A percentile compares a stretch with the other conserved stretches of the same genome.
Evolutionary conservation across 2,797 vertebrate species (phyloP).

Genomic region (Enteromius fasciolatus): DNA sequence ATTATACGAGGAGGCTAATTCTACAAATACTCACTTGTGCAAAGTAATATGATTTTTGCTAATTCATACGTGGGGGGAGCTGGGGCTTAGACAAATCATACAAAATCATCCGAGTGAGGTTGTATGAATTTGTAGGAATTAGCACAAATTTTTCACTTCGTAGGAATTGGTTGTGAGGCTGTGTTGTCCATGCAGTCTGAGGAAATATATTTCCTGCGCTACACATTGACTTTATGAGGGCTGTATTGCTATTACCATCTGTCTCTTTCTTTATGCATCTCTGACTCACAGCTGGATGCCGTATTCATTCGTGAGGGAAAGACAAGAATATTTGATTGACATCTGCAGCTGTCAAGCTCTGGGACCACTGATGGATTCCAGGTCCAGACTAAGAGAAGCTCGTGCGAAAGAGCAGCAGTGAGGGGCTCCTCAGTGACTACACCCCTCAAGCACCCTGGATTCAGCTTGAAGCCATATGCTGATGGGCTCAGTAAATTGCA

Average conservation of each 20-base stretch:
- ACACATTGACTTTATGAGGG: slow-evolving; percentile 42
- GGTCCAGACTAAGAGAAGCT: slow-evolving; percentile 27
- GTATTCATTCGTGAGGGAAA: slow-evolving; percentile 28
- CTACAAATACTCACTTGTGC: no score
- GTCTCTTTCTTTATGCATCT: slow-evolving; percentile 23
- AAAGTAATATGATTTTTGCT: no score
- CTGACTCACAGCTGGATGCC: slow-evolving; percentile 26
- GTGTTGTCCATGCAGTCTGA: neutral
- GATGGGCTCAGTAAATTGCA: slow-evolving; percentile 49
- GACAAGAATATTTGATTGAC: slow-evolving; percentile 46
- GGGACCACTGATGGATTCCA: slow-evolving; percentile 26
- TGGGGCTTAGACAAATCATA: no score
- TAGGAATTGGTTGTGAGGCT: no score
- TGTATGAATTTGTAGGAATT: no score
- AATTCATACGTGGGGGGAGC: no score
- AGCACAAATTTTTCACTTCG: no score
- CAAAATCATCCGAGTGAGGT: no score
- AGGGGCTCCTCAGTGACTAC: slow-evolving; percentile 14
- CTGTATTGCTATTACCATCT: slow-evolving; percentile 32
- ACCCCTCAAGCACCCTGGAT: slow-evolving; percentile 40
- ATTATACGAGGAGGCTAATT: no score
- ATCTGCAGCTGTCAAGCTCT: slow-evolving; percentile 44
- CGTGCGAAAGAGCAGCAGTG: neutral
- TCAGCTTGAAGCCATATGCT: slow-evolving; percentile 44
- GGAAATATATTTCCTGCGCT: slow-evolving; percentile 2